phyloP scores from a whole-genome alignment of 2,797 vertebrate species.

The Acrossocheilus wenchowensis region DNA sequence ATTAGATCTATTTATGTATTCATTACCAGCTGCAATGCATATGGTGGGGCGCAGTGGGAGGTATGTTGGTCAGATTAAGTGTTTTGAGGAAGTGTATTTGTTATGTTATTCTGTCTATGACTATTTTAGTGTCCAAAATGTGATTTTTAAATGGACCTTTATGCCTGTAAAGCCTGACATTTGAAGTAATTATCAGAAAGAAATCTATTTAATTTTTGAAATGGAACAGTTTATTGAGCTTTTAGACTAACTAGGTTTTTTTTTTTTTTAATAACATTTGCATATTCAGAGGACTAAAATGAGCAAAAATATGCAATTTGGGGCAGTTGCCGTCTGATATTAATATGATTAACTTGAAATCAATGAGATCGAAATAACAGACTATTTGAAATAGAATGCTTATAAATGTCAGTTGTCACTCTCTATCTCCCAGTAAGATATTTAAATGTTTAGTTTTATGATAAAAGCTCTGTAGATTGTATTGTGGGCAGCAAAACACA shows the following conservation, averaged over 20 bases:
- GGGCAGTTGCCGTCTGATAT: not conserved
- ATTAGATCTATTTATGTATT: constrained; percentile 39
- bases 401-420: not conserved
- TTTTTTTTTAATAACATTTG: not conserved
- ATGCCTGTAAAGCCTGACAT: not conserved
- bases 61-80: constrained; percentile 5
- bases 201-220: not conserved
- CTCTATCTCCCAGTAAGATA: not conserved
- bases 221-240: not conserved
- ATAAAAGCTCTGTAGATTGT: not conserved
- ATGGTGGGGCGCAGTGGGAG: not conserved
- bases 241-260: too few relatives aligned
- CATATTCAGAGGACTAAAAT: not conserved
- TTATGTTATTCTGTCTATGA: not conserved
- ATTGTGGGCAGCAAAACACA: too few relatives aligned
- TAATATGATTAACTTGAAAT: not conserved
- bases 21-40: constrained; percentile 10
- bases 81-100: not conserved
- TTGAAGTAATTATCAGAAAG: not conserved
- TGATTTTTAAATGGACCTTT: not conserved
- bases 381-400: not conserved
- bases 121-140: not conserved
- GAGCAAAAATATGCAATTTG: not conserved
- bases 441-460: not conserved
- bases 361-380: not conserved